These are phyloP conservation scores for Oscheius sp. DNA, from an alignment of 2,888 invertebrate genomes.

Conservation along the genomic window DNA sequence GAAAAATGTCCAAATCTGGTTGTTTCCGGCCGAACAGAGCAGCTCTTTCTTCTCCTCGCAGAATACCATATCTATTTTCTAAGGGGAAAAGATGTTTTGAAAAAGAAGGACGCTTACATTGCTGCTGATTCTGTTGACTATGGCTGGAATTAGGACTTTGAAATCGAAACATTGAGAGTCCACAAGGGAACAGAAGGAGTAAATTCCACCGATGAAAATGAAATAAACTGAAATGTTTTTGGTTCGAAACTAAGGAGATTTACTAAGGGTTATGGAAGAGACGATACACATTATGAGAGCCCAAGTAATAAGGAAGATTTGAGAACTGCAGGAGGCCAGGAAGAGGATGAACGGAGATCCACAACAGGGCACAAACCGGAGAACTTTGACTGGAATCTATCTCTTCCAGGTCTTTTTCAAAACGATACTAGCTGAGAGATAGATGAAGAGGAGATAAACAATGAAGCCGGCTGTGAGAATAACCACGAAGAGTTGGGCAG, in stretches of 20 bases:
- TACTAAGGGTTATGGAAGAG: constrained; percentile 30
- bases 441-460: constrained; percentile 29
- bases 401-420: not conserved
- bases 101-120: constrained; percentile 21
- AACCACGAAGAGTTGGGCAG: constrained; percentile 20
- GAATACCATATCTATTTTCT: constrained; percentile 35
- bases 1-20: constrained; percentile 29
- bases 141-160: constrained; percentile 39
- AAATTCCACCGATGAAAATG: constrained; percentile 42
- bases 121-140: constrained; percentile 32
- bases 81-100: constrained; percentile 1
- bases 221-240: constrained; percentile 28
- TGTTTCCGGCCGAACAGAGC: constrained; percentile 29
- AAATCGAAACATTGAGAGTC: constrained; percentile 45
- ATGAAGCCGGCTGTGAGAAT: constrained; percentile 21
- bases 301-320: constrained; percentile 35
- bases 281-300: constrained; percentile 34
- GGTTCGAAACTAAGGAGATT: not conserved
- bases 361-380: constrained; percentile 5
- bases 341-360: constrained; percentile 31
- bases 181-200: constrained; percentile 37
- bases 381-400: constrained; percentile 28
- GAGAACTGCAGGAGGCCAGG: constrained; percentile 24
- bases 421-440: not conserved
- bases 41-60: constrained; percentile 37